Base-by-base conservation (phyloP, 2,888 invertebrate genomes). In the Monoplex corrugatus region DNA sequence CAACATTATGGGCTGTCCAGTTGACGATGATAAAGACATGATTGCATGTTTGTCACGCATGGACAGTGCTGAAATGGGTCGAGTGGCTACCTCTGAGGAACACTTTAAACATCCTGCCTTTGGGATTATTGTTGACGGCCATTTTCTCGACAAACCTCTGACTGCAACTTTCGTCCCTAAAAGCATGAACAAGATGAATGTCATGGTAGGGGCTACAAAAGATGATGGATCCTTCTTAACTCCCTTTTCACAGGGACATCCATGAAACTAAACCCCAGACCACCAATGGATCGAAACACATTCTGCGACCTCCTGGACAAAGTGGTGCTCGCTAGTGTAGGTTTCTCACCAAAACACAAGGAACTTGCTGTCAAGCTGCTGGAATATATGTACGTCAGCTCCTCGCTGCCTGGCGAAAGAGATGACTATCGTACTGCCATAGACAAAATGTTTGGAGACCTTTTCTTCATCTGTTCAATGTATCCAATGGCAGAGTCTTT, bases 171-270 rank as follows among this genome's bases (percentile, higher is more conserved):
- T 28, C 43, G 28, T 80, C 28, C 43, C 78, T 43, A 43, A 16
- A 2, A 8, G n/a, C 40, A 2, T 8, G 0, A 80, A 80, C 40
- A 40, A 80, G 43, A 28, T 19, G 40, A 32, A 80, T 0, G 43
- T 80, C 40, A 80, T 80, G 78, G 43, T 80, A 32, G 78, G 78
- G 23, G 40, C 43, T 28, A 80, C 78, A 3, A 32, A 32, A 43
- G 43, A 80, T 43, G 78, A 80, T 28, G 78, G 78, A 23, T 80
- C 78, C 28, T 43, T 40, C 23, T 3, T 50, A 2, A 23, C 35
- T 13, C 50, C 50, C n/a, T 50, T 86, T 78, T 78, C 13, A 23
- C 86, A 35, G 90, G 92, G 16, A 94, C 94, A 90, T 86, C 91
- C n/a, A 6, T 23, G 45, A 44, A 32, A 28, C 13, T 45, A 28